Evolutionary conservation across 1,140 invertebrate genomes (phyloP), one percentile per base, ranked within the genome.

Genomic region (Lepidotrigona ventralis): DNA sequence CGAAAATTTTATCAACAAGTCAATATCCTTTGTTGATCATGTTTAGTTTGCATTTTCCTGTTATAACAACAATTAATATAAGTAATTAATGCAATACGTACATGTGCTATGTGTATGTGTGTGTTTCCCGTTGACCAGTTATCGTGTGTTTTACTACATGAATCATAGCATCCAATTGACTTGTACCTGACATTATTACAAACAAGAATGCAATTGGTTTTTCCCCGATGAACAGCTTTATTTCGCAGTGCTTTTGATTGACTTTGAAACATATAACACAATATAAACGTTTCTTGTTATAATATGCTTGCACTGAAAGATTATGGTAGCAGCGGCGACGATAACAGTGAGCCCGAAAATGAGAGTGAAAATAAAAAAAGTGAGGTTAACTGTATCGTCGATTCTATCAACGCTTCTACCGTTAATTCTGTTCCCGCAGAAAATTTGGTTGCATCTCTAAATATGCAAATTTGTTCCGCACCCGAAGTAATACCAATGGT

Each of bases 401-500:
- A 79, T 46, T 58, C 75, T 29, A 46, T 21, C 33, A 60, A 79
- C 19, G 26, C 26, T 77, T 58, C 70, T 39, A 60, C 2, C 4
- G 9, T 69, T 70, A 26, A 69, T 29, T n/a, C 54, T 63, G 0
- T 78, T 23, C 12, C 66, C 14, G 19, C 83, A 72, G 88, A 72
- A 81, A 92, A 90, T 81, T 74, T 90, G 11, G 91, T 89, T 94
- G 95, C 54, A 79, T 96, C 85, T 92, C 92, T 87, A 95, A 95
- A 89, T 92, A 94, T 98, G 81, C 94, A 96, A 86, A 94, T 98
- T 86, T 97, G 97, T 94, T 95, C 97, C 54, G 97, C 98, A 2
- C 97, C 98, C 11, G 94, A 96, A 70, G 97, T 98, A 53, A 95
- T 97, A 84, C 96, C 97, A 11, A 96, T 96, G 79, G 97, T 97